Conservation (phyloP, 1,140 invertebrate genomes). For the Drosophila sp. region DNA sequence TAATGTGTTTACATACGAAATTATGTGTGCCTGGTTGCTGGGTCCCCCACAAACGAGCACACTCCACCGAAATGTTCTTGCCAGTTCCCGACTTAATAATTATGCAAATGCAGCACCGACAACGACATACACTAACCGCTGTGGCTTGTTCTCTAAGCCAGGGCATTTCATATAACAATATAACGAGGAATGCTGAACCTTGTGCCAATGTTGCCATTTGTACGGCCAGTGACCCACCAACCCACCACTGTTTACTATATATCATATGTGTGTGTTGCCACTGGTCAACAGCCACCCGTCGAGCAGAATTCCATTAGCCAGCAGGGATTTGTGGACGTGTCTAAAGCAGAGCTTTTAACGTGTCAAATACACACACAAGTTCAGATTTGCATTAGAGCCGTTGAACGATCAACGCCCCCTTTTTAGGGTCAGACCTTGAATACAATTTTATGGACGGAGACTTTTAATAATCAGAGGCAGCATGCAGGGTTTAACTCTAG, state of each 20-base stretch:
- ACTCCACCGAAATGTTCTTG: neutral
- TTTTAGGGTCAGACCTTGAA: conserved; percentile 27
- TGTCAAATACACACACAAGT: conserved; percentile 13
- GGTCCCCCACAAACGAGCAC: neutral
- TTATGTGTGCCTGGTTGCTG: no score
- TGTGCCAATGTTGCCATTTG: neutral
- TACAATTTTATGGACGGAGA: conserved; percentile 5
- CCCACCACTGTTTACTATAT: neutral
- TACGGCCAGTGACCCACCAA: conserved; percentile 2
- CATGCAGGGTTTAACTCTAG: neutral
- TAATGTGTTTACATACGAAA: no score
- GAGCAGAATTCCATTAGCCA: conserved; percentile 23
- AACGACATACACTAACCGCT: neutral
- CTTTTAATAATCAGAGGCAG: neutral
- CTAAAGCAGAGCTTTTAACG: conserved; percentile 25
- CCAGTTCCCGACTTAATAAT: neutral
- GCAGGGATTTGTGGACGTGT: conserved; percentile 10
- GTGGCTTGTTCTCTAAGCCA: no score
- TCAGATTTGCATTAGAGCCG: conserved; percentile 29
- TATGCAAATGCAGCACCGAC: neutral
- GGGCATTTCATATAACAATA: no score
- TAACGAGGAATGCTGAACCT: neutral
- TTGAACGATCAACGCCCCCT: conserved; percentile 26
- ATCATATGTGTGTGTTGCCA: neutral
- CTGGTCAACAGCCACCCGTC: conserved; percentile 12